These are phyloP conservation scores for Acropternis orthonyx DNA, from an alignment of 2,797 vertebrate genomes.

Conservation along the genomic window DNA sequence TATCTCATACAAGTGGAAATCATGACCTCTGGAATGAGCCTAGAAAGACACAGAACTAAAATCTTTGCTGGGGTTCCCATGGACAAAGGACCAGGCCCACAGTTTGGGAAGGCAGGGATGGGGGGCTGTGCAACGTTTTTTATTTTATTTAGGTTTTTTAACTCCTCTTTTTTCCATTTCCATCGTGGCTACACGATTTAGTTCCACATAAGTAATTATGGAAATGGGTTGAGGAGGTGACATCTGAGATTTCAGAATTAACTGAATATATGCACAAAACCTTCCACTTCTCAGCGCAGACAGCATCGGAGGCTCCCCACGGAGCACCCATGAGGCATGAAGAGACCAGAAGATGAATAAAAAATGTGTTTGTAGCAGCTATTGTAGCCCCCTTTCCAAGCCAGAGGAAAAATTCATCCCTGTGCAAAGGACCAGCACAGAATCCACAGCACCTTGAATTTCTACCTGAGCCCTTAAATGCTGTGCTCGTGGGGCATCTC, in stretches of 20 bases:
- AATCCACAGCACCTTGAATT: neutral
- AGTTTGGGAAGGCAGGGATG: neutral
- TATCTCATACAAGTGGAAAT: neutral
- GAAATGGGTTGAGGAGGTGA: constrained; percentile 19
- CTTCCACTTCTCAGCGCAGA: neutral
- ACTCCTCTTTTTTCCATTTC: neutral
- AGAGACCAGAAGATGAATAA: constrained; percentile 12
- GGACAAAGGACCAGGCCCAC: neutral
- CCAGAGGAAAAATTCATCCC: neutral
- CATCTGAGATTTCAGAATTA: constrained; percentile 46
- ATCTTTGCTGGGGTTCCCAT: neutral
- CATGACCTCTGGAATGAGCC: neutral
- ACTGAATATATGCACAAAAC: constrained; percentile 31
- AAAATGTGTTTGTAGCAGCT: neutral
- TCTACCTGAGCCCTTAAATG: neutral
- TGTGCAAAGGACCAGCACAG: neutral
- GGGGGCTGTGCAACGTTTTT: accelerated
- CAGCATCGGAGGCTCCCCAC: neutral
- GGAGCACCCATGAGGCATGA: constrained; percentile 6
- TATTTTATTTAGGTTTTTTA: neutral
- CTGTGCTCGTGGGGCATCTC: accelerated
- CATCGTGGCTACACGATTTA: neutral
- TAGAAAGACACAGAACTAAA: neutral
- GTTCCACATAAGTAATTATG: constrained; percentile 25
- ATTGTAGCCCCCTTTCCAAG: neutral